These are phyloP conservation scores for Propithecus coquereli DNA, from an alignment of 2,113 vertebrate genomes.

Conservation along the genomic window DNA sequence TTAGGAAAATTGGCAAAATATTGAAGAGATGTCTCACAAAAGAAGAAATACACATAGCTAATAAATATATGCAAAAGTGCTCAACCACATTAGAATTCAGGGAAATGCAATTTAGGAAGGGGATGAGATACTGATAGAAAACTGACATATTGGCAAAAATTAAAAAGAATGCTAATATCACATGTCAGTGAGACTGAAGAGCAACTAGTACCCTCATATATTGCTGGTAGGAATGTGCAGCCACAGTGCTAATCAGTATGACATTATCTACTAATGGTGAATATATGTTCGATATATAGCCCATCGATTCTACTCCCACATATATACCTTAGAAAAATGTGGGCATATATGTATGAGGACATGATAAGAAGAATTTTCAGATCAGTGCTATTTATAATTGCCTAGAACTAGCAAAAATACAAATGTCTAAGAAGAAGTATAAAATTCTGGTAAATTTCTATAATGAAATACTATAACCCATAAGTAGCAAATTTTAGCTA, in stretches of 20 bases:
- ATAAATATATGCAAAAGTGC: neutral
- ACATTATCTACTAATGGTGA: neutral
- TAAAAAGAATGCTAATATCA: neutral
- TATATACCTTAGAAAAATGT: neutral
- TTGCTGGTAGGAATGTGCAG: neutral
- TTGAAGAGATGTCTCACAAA: neutral
- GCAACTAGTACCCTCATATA: neutral
- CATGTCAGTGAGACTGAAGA: neutral
- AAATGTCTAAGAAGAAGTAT: neutral
- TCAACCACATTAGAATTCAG: slow-evolving; percentile 9
- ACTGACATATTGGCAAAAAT: neutral
- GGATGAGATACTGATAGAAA: neutral
- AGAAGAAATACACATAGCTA: neutral
- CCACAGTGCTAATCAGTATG: neutral
- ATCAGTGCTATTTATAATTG: slow-evolving; percentile 15
- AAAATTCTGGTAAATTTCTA: neutral
- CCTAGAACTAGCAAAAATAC: neutral
- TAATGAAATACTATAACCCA: neutral
- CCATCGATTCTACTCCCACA: neutral
- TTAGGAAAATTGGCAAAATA: slow-evolving; percentile 29
- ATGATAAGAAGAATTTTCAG: neutral
- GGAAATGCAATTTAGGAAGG: slow-evolving; percentile 13
- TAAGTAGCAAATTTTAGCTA: slow-evolving; percentile 7
- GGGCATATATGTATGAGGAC: neutral
- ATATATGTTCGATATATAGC: neutral